These are phyloP conservation scores for Labroides dimidiatus DNA, from an alignment of 2,797 vertebrate genomes.

Conservation along the genomic window DNA sequence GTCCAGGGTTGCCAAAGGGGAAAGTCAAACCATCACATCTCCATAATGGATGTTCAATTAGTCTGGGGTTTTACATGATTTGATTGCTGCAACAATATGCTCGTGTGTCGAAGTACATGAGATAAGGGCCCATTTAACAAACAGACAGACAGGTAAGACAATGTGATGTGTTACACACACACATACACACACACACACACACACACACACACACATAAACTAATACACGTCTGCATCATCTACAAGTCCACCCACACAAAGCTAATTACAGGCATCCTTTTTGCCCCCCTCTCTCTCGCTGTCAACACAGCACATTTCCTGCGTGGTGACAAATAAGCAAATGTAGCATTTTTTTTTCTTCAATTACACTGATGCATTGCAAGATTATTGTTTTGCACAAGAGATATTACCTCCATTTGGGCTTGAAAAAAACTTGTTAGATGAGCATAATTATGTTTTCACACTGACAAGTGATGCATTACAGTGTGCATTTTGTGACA, in stretches of 20 bases:
- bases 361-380: conserved; percentile 59
- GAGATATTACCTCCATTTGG: conserved; percentile 59
- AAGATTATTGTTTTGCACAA: conserved; percentile 61
- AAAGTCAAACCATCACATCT: conserved; percentile 30
- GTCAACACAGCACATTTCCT: conserved; percentile 57
- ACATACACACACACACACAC: conserved; percentile 13
- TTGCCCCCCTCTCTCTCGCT: conserved; percentile 27
- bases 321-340: conserved; percentile 60
- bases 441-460: conserved; percentile 67
- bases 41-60: conserved; percentile 59
- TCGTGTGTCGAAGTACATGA: conserved; percentile 21
- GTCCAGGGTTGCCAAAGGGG: conserved; percentile 34
- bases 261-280: conserved; percentile 58
- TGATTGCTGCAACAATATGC: conserved; percentile 49
- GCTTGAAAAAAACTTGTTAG: conserved; percentile 61
- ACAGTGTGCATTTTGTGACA: conserved; percentile 48
- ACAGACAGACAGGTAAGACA: conserved; percentile 46
- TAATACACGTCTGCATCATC: conserved; percentile 13
- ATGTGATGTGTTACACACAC: conserved; percentile 8
- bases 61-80: conserved; percentile 55
- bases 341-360: conserved; percentile 39
- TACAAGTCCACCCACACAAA: conserved; percentile 41
- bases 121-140: conserved; percentile 23
- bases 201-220: not conserved
- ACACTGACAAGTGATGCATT: conserved; percentile 58